Base-by-base conservation (phyloP, 1,140 invertebrate genomes). In the Drosophila arizonae region DNA sequence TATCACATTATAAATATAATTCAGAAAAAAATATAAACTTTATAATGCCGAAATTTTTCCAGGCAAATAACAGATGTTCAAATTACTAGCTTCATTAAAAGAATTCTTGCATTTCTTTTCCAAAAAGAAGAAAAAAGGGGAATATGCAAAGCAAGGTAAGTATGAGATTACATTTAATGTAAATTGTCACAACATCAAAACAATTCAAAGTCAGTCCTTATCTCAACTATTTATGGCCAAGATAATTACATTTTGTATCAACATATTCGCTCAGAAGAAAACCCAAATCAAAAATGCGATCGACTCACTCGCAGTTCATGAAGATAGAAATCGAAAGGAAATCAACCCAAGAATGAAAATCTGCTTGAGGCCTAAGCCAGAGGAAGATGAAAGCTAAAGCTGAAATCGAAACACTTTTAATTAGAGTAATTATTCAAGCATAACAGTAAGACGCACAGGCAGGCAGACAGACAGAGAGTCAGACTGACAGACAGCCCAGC, bases 401-500 rank as follows among this genome's bases (percentile, higher is more conserved):
- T 46, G 50, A 54, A 45, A 46, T 33, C 54, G 56, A 75, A 84
- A 65, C 51, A 89, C 84, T 78, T 89, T 89, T 89, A 86, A 89
- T 89, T 85, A 90, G 15, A 69, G 74, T 90, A 90, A 90, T 90
- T 90, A 82, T 79, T 90, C 86, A 90, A 80, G 78, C 86, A 81
- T 72, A 81, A 77, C 71, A 77, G 80, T 79, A 75, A 71, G 48
- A 33, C 58, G 24, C 43, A 76, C 80, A 68, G 48, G 26, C 62
- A 21, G 51, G 10, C n/a, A 66, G 39, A 39, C 41, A 51, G 62
- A 54, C 15, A 8, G 17, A 17, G 17, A 17, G 43, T 4, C n/a
- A 45, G 43, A 46, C 15, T 15, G 46, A 1, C 21, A 62, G 46
- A 43, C 41, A n/a, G 2, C 11, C 21, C 43, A 15, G 43, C 13